Base-by-base conservation (phyloP, 2,888 invertebrate genomes). In the Sericinus montela region DNA sequence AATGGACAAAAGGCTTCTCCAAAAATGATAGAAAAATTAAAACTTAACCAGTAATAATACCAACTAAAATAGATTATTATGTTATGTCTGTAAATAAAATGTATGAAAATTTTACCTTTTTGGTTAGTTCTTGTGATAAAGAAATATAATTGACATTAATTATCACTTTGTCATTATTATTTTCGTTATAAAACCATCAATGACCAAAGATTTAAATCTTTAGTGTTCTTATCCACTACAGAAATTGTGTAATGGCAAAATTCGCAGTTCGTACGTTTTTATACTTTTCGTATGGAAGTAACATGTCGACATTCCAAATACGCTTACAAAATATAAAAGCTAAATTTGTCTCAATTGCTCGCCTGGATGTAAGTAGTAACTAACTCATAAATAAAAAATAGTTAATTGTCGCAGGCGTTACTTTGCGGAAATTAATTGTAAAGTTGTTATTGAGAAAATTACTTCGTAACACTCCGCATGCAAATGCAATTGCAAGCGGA, bases 261-360 rank as follows among this genome's bases (percentile, higher is more conserved):
- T 58, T 63, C 2, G 51, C 65, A 53, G 58, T 69, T 45, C 39
- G 50, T 28, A 68, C 90, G 28, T 96, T 95, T 75, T 75, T 94
- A 42, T 97, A 97, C 76, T 97, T 97, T 80, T 93, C 94, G 0
- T 97, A 94, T 75, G 97, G 96, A 2, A 95, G 95, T 66, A 97
- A 97, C 80, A 87, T 97, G 74, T 84, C 95, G 40, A 80, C 91
- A 0, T 91, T 93, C 69, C 89, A 96, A 58, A 93, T 97, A 56
- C 94, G 91, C 58, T 90, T 95, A 57, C 91, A 93, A 60, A 95
- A 94, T 75, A 94, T 95, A 10, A 90, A 91, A 15, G 94, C 95
- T 0, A 77, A 81, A 55, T 82, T 84, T 60, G 69, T 85, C 5
- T 76, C 83, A 6, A 83, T 83, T 56, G 86, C 72, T n/a, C 69